Conservation (phyloP, 2,888 invertebrate species). For the Argyra leucocephala region DNA sequence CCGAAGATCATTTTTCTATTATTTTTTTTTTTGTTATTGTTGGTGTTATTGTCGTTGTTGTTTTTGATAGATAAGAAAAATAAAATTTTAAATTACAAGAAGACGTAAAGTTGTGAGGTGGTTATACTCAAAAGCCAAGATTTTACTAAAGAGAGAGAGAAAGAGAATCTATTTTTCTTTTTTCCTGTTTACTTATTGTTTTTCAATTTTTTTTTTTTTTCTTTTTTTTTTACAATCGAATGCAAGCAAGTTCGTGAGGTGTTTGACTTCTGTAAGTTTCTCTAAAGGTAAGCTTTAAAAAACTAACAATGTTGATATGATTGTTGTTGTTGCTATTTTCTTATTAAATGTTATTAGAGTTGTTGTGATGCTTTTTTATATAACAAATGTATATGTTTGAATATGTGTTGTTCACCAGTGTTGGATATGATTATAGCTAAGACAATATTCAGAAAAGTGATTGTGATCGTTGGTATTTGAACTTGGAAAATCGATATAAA, state of each 20-base stretch:
- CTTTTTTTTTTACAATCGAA: neutral
- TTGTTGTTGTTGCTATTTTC: neutral
- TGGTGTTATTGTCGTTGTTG: no score
- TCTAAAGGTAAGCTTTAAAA: conserved; percentile 4
- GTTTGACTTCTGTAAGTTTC: conserved; percentile 4
- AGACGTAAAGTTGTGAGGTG: neutral
- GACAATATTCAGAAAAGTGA: neutral
- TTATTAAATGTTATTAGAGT: no score
- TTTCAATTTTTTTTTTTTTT: neutral
- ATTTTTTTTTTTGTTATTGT: neutral
- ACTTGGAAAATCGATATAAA: neutral
- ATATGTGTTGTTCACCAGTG: no score
- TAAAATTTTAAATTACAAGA: neutral
- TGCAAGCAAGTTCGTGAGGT: neutral
- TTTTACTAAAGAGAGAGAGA: neutral
- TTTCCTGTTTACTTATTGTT: neutral
- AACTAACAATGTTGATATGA: neutral
- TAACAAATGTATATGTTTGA: no score
- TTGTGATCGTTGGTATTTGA: neutral
- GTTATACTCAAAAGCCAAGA: no score
- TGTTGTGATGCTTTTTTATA: no score
- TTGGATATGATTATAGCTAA: no score
- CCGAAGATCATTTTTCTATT: neutral
- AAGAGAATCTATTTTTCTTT: neutral
- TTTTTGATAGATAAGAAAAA: conserved; percentile 5